phyloP scores from a whole-genome alignment of 2,797 vertebrate species.

The Fundulus diaphanus region DNA sequence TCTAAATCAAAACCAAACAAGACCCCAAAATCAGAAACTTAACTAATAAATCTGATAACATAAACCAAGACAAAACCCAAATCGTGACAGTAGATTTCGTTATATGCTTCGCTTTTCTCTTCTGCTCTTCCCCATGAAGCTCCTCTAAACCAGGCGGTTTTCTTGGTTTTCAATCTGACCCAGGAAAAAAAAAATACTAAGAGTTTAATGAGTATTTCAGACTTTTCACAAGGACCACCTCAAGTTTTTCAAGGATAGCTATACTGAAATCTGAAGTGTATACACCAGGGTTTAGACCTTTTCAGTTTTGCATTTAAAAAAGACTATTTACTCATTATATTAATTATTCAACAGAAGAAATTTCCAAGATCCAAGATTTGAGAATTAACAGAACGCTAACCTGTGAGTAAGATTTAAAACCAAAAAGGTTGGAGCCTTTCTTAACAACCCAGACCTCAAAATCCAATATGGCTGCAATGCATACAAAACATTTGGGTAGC shows the following conservation, averaged over 20 bases:
- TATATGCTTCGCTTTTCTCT: constrained; percentile 65
- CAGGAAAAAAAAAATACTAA: neutral
- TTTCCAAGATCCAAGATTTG: neutral
- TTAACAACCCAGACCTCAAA: neutral
- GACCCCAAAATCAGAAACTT: no score
- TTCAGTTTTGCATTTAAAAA: neutral
- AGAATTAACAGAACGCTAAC: neutral
- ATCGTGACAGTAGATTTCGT: no score
- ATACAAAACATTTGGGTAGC: neutral
- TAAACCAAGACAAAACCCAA: no score
- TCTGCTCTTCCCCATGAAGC: constrained; percentile 12
- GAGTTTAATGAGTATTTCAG: constrained; percentile 11
- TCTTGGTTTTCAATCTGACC: constrained; percentile 24
- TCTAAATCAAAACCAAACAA: no score
- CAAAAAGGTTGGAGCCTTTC: neutral
- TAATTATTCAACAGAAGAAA: neutral
- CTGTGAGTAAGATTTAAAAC: neutral
- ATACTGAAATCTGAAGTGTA: neutral
- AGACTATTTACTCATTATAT: neutral
- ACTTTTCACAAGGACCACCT: neutral
- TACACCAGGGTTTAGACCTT: neutral
- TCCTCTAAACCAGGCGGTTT: constrained; percentile 16
- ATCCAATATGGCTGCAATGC: neutral
- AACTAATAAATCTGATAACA: no score
- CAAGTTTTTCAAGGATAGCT: neutral